A percentile compares a stretch with the other conserved stretches of the same genome.
These are phyloP conservation scores for Ctenochaetus hawaiiensis DNA, from an alignment of 2,797 vertebrate species.

Conservation along the genomic window DNA sequence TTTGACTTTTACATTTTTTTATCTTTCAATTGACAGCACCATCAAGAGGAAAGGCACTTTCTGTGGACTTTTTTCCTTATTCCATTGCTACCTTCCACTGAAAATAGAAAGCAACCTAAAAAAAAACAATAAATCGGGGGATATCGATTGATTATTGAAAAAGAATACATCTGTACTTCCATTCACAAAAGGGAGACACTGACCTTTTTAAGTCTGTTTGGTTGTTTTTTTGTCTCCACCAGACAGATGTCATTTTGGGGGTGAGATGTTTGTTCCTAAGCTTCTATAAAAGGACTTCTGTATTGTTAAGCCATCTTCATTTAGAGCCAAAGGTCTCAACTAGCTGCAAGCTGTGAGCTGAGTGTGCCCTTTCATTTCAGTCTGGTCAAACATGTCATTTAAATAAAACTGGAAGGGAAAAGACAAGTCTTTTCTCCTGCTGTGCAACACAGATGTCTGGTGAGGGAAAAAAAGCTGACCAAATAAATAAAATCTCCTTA, in stretches of 20 bases:
- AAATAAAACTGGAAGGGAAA: constrained; percentile 23
- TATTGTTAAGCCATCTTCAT: constrained; percentile 3
- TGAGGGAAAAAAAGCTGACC: constrained; percentile 23
- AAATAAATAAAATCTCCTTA: constrained; percentile 22
- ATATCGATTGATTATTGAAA: constrained; percentile 34
- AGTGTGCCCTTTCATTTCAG: constrained; percentile 25
- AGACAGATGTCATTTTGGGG: constrained; percentile 10
- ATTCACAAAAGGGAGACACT: constrained; percentile 17
- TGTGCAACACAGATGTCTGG: constrained; percentile 4
- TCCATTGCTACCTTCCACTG: constrained; percentile 71
- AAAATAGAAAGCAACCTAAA: constrained; percentile 45
- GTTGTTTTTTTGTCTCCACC: constrained; percentile 39
- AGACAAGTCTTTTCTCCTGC: neutral
- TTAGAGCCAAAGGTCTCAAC: constrained; percentile 19
- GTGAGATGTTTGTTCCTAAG: constrained; percentile 22
- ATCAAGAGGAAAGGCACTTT: constrained; percentile 99
- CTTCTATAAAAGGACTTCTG: constrained; percentile 27
- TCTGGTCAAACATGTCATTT: constrained; percentile 29
- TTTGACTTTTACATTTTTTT: constrained; percentile 75
- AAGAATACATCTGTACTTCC: constrained; percentile 26
- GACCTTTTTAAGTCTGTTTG: constrained; percentile 35
- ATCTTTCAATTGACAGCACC: constrained; percentile 91
- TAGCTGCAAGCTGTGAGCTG: constrained; percentile 21
- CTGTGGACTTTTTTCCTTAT: constrained; percentile 86
- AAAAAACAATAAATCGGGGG: constrained; percentile 23